These are phyloP conservation scores for Tiphia femorata DNA, from an alignment of 2,888 invertebrate species.

Conservation along the genomic window DNA sequence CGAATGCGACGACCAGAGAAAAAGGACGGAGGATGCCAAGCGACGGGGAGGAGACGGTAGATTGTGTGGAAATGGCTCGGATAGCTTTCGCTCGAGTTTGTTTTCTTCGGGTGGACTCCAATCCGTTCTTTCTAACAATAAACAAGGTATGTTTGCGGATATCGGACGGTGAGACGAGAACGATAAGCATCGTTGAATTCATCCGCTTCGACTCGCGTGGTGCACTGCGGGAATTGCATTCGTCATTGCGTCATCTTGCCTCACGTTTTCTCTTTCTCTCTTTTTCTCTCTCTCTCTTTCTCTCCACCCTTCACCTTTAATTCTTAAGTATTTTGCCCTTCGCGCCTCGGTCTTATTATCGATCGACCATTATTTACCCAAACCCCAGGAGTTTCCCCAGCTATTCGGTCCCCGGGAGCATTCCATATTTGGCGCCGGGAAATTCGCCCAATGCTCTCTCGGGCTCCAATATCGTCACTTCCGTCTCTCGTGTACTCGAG, in stretches of 20 bases:
- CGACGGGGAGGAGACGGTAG: neutral
- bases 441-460: slow-evolving; percentile 16
- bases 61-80: too few species aligned
- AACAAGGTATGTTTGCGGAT: slow-evolving; percentile 15
- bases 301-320: slow-evolving; percentile 1
- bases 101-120: too few species aligned
- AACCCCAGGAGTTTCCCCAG: slow-evolving; percentile 19
- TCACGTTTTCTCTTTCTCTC: neutral
- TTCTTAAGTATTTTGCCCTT: slow-evolving; percentile 2
- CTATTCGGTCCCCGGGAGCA: slow-evolving; percentile 20
- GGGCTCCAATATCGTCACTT: slow-evolving; percentile 2
- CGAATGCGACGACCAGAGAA: neutral
- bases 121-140: slow-evolving; percentile 4
- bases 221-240: too few species aligned
- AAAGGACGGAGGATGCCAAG: neutral
- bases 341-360: slow-evolving; percentile 3
- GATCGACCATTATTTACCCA: slow-evolving; percentile 20
- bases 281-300: neutral
- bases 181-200: slow-evolving; percentile 26
- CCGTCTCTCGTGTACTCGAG: neutral
- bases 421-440: slow-evolving; percentile 21
- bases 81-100: too few species aligned
- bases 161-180: slow-evolving; percentile 19
- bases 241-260: slow-evolving; percentile 3
- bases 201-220: too few species aligned